These are phyloP conservation scores for Chaitophorus viminalis DNA, from an alignment of 2,888 invertebrate species.

Conservation along the genomic window DNA sequence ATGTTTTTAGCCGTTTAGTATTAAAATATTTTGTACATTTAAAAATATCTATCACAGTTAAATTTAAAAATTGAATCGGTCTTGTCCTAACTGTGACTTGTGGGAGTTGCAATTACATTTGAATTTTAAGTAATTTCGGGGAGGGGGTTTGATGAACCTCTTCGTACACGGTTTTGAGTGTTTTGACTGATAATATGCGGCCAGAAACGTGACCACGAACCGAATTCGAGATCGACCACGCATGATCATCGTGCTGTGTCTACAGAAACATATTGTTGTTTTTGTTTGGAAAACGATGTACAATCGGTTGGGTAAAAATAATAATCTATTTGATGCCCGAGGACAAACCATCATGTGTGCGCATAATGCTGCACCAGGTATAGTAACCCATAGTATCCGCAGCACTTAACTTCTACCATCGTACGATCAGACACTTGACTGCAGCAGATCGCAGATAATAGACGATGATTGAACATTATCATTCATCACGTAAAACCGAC, in stretches of 20 bases:
- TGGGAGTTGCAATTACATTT: too few relatives aligned
- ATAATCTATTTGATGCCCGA: slow-evolving; percentile 22
- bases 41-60: too few relatives aligned
- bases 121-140: too few relatives aligned
- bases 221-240: neutral
- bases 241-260: too few relatives aligned
- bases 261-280: too few relatives aligned
- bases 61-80: too few relatives aligned
- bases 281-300: slow-evolving; percentile 22
- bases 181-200: neutral
- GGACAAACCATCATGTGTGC: neutral
- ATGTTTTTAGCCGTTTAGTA: too few relatives aligned
- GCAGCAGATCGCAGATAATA: slow-evolving; percentile 4
- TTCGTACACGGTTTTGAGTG: neutral
- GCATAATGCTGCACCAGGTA: neutral
- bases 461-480: slow-evolving; percentile 36
- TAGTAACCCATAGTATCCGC: neutral
- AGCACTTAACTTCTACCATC: neutral
- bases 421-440: neutral
- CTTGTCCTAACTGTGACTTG: too few relatives aligned
- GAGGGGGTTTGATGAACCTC: neutral
- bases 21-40: too few relatives aligned
- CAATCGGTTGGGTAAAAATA: slow-evolving; percentile 19
- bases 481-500: slow-evolving; percentile 16
- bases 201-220: neutral